Evolutionary conservation across 2,888 invertebrate genomes (phyloP), one percentile per base, ranked within the genome.

Genomic region (Cataglyphis livida): DNA sequence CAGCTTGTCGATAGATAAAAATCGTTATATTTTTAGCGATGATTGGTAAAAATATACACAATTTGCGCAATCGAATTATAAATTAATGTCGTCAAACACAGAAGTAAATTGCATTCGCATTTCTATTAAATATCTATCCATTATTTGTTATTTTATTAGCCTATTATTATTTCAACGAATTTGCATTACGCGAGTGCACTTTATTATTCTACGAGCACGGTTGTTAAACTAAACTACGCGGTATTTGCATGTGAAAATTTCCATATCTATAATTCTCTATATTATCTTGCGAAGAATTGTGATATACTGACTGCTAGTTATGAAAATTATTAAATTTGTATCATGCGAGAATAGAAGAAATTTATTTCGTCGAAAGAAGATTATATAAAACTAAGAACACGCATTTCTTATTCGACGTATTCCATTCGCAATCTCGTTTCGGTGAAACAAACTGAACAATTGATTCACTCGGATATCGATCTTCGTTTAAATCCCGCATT

Each of bases 61-160:
- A 21, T 32, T 21, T 15, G 12, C 41, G 32, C 44, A 71, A 79
- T 71, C 71, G 44, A 59, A 25, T 79, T 59, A 44, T 35, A 38
- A 71, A 70, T 78, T 70, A 71, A 79, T 79, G 35, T 59, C 21
- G 71, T 9, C 71, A 44, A 71, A 79, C 44, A 59, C 32, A 41
- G 59, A 44, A 59, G 70, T 44, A 9, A 71, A 79, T 71, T 79
- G 18, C 59, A 44, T 79, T 44, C 44, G 12, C 41, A 44, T 71
- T 71, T 44, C 59, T 71, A 71, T 79, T 71, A 71, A 79, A 79
- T 59, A 48, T 54, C 44, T 71, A 71, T 71, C 41, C 7, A 57
- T 76, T 76, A 66, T 79, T 78, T 70, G 44, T 78, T 44, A 78
- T 78, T 78, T 78, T 35, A 70, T 78, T 59, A 79, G 32, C 21